Evolutionary conservation across 2,888 invertebrate genomes (phyloP).

Genomic region (Acrobasis repandana): DNA sequence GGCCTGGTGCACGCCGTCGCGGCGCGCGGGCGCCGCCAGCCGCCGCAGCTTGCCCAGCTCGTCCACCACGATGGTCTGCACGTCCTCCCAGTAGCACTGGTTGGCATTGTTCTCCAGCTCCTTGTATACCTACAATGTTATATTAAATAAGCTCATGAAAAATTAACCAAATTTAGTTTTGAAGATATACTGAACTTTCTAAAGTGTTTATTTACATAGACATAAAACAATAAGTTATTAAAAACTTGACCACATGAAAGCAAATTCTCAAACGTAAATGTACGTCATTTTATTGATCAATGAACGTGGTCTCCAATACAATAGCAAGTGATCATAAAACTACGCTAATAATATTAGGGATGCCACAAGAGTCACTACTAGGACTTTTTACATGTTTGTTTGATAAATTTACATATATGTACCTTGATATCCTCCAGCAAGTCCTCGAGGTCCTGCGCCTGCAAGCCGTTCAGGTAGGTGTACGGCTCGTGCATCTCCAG

Average conservation of each 20-base stretch:
- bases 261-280: too few relatives aligned
- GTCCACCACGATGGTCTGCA: constrained; percentile 96
- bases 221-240: too few relatives aligned
- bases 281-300: too few relatives aligned
- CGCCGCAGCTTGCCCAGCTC: constrained; percentile 94
- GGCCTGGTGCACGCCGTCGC: constrained; percentile 94
- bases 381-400: not conserved
- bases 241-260: too few relatives aligned
- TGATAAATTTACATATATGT: not conserved
- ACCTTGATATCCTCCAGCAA: constrained; percentile 97
- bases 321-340: constrained; percentile 8
- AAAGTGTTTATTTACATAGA: too few relatives aligned
- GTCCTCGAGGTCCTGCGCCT: constrained; percentile 96
- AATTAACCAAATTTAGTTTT: too few relatives aligned
- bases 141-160: too few relatives aligned
- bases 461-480: constrained; percentile 95
- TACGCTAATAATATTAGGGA: not conserved
- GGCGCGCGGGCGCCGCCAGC: constrained; percentile 84
- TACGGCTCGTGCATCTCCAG: constrained; percentile 99
- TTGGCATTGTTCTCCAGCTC: constrained; percentile 95
- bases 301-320: too few relatives aligned
- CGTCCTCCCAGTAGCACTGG: constrained; percentile 97
- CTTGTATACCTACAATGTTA: constrained; percentile 86
- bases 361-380: not conserved
- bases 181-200: too few relatives aligned